phyloP scores from a whole-genome alignment of 2,113 vertebrate genomes.

The Rhodinocichla rosea region DNA sequence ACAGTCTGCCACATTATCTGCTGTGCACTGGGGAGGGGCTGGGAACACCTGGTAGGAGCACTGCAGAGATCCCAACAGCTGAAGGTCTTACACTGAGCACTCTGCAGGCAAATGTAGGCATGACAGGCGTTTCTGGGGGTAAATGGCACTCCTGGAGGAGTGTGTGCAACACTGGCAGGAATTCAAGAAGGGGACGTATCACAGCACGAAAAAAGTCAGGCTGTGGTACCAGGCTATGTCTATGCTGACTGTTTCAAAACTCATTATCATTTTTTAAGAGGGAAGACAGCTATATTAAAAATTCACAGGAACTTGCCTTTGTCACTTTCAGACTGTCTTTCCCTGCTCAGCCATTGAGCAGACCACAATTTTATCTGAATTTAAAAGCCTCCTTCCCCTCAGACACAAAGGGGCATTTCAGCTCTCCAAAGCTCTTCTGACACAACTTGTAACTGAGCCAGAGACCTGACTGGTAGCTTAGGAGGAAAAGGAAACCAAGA shows the following conservation, averaged over 20 bases:
- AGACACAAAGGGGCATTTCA: not conserved
- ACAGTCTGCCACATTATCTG: not conserved
- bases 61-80: not conserved
- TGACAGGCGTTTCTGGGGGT: not conserved
- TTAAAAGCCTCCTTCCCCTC: not conserved
- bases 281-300: not conserved
- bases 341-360: not conserved
- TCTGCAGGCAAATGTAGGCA: fast-evolving
- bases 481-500: not conserved
- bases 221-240: not conserved
- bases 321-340: not conserved
- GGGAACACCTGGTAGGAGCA: not conserved
- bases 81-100: not conserved
- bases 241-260: not conserved
- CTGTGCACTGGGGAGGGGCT: not conserved
- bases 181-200: not conserved
- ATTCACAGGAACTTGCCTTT: not conserved
- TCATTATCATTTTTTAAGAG: fast-evolving
- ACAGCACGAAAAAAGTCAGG: not conserved
- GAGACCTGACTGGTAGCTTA: not conserved
- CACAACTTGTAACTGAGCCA: not conserved
- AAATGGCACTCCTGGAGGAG: fast-evolving
- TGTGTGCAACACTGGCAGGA: fast-evolving
- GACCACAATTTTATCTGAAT: not conserved
- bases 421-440: not conserved